Evolutionary conservation across 1,140 invertebrate genomes (phyloP), one percentile per base, ranked within the genome.

Genomic region (Drosophila ercepeae): DNA sequence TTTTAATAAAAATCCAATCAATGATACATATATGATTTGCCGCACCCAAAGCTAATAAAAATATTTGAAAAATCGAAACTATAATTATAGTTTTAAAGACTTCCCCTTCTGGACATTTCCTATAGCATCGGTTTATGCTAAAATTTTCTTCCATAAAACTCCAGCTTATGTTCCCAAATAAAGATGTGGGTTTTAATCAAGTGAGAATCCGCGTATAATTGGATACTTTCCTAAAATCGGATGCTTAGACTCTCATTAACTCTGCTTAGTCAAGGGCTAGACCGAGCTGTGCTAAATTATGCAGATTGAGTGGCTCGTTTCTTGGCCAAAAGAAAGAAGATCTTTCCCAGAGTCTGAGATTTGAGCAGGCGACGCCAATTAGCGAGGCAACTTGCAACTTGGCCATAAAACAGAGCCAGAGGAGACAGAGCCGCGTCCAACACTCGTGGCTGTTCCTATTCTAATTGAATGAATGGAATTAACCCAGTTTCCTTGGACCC

Each of bases 391-490:
- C 67, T 61, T 76, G 61, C 60, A 39, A 48, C 60, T 25, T 70
- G 71, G 19, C 34, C 64, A 75, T 88, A 71, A 88, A 68, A 82
- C 42, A 59, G 25, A 18, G 77, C 42, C 34, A 39, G n/a, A 13
- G 36, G 36, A 39, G 36, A 14, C 14, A 14, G 21, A 2, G 2
- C 21, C 21, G 4, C 6, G 34, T 39, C 45, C 27, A 13, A 39
- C 27, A 42, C 50, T 49, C 19, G 18, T n/a, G 9, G 60, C 75
- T 53, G 61, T 64, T 48, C 58, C 61, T 78, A 82, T 88, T 88
- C 82, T 88, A 88, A 88, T 88, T 88, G 82, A 88, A 88, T 88
- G 82, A 88, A 88, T 88, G 73, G 70, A 71, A 88, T 88, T 88
- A 88, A 88, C 82, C 82, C 54, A 88, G 57, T 78, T 88, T 74